Percentiles rank a stretch among this genome's conserved stretches.
These are phyloP conservation scores for Holothuria leucospilota DNA, from an alignment of 53 echinoderm and acorn worm genomes.

Conservation along the genomic window DNA sequence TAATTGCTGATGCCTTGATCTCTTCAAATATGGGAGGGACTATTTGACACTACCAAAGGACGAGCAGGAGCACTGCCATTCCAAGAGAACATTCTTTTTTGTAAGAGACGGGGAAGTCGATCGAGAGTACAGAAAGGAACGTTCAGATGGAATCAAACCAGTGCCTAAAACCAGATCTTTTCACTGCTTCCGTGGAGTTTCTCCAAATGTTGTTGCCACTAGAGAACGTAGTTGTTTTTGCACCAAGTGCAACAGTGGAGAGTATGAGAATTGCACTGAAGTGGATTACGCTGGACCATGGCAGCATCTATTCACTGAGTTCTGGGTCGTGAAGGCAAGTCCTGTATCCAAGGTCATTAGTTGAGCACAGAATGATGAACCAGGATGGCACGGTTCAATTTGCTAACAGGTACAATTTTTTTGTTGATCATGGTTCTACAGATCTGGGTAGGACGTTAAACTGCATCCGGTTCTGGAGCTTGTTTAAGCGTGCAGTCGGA, in stretches of 20 bases:
- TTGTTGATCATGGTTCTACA: too few relatives aligned
- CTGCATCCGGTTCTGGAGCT: too few relatives aligned
- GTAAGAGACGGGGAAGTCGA: constrained; percentile 6
- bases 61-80: neutral
- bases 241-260: too few relatives aligned
- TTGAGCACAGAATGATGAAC: too few relatives aligned
- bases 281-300: neutral
- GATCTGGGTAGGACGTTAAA: too few relatives aligned
- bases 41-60: constrained; percentile 8
- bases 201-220: neutral
- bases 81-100: constrained; percentile 29
- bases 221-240: constrained; percentile 11
- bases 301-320: neutral
- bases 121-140: neutral
- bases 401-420: too few relatives aligned
- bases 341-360: too few relatives aligned
- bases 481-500: too few relatives aligned
- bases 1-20: neutral
- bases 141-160: neutral
- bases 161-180: neutral
- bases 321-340: neutral
- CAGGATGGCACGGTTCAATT: too few relatives aligned
- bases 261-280: neutral
- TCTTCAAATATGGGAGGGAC: neutral
- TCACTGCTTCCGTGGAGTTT: neutral